These are phyloP conservation scores for Hexactinellida sp. DNA, from an alignment of 37 sponge, comb jelly and placozoan species.

Conservation along the genomic window DNA sequence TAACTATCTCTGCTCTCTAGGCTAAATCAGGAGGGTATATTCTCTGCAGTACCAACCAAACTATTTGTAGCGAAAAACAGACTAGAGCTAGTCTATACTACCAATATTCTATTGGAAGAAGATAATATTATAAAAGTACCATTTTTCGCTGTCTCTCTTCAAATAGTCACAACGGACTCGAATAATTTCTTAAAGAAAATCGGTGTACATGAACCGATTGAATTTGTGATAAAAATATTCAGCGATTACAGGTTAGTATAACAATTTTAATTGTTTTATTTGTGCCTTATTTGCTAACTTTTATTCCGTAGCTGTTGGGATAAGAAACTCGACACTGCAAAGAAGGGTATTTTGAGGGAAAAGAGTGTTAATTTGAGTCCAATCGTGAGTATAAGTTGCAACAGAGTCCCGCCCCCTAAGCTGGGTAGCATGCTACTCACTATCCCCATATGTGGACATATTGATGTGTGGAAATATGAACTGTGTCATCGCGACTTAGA, in stretches of 20 bases:
- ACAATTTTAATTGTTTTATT: not conserved
- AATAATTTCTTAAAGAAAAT: not conserved
- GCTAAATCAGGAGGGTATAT: too few species aligned
- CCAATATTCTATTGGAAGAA: not conserved
- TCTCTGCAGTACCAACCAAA: not conserved
- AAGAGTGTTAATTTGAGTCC: not conserved
- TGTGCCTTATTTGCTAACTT: too few species aligned
- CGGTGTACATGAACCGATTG: not conserved
- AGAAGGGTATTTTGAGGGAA: not conserved
- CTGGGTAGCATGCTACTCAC: not conserved
- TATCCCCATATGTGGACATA: not conserved
- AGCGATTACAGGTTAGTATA: not conserved
- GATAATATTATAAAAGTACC: not conserved
- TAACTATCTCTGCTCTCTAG: too few species aligned
- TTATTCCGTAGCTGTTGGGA: not conserved
- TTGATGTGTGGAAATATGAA: not conserved
- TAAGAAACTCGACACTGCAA: not conserved
- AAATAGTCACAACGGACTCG: not conserved
- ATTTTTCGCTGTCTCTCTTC: not conserved
- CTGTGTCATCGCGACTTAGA: not conserved
- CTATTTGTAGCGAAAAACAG: not conserved
- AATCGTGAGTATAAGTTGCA: not conserved
- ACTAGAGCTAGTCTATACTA: not conserved
- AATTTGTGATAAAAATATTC: not conserved
- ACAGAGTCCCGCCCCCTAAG: not conserved